A percentile compares a stretch with the other conserved stretches of the same genome.
Conservation (phyloP, 2,888 invertebrate species). For the Machimus rusticus region DNA sequence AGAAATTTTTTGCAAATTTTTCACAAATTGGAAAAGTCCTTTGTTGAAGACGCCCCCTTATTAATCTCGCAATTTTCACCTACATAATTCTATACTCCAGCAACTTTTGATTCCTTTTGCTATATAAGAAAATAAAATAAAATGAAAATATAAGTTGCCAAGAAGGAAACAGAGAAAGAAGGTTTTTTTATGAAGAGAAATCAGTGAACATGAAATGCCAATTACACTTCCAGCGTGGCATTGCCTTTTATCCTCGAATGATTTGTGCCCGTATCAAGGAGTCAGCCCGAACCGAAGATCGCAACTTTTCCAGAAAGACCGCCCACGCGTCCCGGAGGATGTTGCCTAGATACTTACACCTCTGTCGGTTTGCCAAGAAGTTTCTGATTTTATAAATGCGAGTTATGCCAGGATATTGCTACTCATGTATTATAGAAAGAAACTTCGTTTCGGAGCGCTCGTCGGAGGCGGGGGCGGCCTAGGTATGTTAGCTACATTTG, state of each 20-base stretch:
- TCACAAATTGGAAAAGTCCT: neutral
- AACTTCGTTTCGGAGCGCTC: neutral
- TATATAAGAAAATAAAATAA: neutral
- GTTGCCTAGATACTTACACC: conserved; percentile 8
- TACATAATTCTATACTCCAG: neutral
- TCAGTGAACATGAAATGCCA: conserved; percentile 15
- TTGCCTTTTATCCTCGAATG: conserved; percentile 14
- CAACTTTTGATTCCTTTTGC: neutral
- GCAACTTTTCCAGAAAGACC: neutral
- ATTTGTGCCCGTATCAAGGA: conserved; percentile 1
- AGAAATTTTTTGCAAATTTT: neutral
- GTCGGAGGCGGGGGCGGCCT: neutral
- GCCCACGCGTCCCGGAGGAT: neutral
- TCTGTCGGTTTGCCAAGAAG: neutral
- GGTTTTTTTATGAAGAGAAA: neutral
- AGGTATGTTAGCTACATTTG: neutral
- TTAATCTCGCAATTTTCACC: neutral
- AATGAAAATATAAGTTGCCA: no score
- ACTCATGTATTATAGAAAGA: neutral
- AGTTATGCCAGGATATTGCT: neutral
- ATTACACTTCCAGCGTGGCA: neutral
- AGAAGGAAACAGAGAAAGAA: neutral
- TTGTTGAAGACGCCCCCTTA: neutral
- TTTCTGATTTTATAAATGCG: conserved; percentile 5
- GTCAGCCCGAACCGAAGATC: neutral